Evolutionary conservation across 2,888 invertebrate species (phyloP).

Genomic region (Oconnorella tubifera): DNA sequence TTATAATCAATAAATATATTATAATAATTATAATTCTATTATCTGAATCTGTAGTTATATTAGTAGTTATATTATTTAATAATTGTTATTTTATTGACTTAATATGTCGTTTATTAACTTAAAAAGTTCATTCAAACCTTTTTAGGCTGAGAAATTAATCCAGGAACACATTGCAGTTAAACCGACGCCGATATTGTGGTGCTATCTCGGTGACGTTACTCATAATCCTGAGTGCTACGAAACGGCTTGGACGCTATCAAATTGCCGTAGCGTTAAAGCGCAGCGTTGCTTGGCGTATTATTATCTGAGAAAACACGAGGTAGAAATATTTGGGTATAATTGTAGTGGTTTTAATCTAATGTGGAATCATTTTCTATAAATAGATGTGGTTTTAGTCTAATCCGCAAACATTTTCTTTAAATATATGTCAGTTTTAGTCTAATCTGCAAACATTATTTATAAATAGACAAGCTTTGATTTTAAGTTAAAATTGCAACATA

Average conservation of each 20-base stretch:
- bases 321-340: conserved; percentile 18
- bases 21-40: too few species aligned
- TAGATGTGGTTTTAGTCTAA: background rate
- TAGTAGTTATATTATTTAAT: too few species aligned
- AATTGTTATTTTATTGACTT: too few species aligned
- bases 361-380: background rate
- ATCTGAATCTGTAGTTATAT: too few species aligned
- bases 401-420: background rate
- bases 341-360: background rate
- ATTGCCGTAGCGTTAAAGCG: conserved; percentile 74
- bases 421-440: too few species aligned
- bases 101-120: too few species aligned
- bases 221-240: conserved; percentile 76
- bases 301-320: conserved; percentile 55
- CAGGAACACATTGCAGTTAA: conserved; percentile 70
- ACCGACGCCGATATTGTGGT: conserved; percentile 81
- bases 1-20: too few species aligned
- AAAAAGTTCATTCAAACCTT: too few species aligned
- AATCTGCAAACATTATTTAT: too few species aligned
- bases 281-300: conserved; percentile 78
- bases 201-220: conserved; percentile 83
- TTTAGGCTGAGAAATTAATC: conserved; percentile 80
- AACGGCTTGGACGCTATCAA: conserved; percentile 86
- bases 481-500: too few species aligned
- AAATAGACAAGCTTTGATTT: too few species aligned